Evolutionary conservation across 2,113 vertebrate species (phyloP), one percentile per base, ranked within the genome.

Genomic region (Toxostoma redivivum): DNA sequence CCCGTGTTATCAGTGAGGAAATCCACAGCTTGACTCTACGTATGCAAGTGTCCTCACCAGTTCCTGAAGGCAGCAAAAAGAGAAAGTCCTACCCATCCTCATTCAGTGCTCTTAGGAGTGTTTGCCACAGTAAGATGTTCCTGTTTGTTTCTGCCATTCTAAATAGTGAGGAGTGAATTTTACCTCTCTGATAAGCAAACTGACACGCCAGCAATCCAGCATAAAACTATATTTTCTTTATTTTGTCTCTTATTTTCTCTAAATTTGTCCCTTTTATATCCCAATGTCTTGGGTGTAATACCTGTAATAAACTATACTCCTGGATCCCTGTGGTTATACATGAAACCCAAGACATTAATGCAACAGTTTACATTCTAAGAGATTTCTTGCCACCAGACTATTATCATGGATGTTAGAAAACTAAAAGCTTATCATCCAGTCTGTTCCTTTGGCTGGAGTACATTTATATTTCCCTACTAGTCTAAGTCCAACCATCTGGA

Each of bases 1-100:
- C 93, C 91, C 54, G 2, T 92, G 95, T 97, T 97, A 96, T 97
- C 96, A 88, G 51, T 44, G 89, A 97, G 96, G 97, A 97, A 97
- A 96, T 96, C 93, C 96, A 95, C 7, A 12, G 56, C 61, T 83
- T 92, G 57, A 6, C 81, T 94, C 82, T 86, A 27, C 21, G 24
- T 92, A 69, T 18, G 15, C 79, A 89, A 97, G 84, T 92, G 88
- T 93, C 92, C 86, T 95, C 84, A 56, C 51, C 81, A 82, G 78
- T 91, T 97, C 95, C 95, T 96, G 93, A 56, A 93, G 72, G 70
- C 60, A 92, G 64, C 15, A 94, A 73, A 94, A 96, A 88, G 94
- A 93, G 92, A 96, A 96, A 97, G 89, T 95, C 65, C 67, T 86
- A 44, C 51, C 51, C 82, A 81, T 77, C n/a, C 51, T 81, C 62